Evolutionary conservation across 2,888 invertebrate genomes (phyloP).

Genomic region (Apoderus coryli): DNA sequence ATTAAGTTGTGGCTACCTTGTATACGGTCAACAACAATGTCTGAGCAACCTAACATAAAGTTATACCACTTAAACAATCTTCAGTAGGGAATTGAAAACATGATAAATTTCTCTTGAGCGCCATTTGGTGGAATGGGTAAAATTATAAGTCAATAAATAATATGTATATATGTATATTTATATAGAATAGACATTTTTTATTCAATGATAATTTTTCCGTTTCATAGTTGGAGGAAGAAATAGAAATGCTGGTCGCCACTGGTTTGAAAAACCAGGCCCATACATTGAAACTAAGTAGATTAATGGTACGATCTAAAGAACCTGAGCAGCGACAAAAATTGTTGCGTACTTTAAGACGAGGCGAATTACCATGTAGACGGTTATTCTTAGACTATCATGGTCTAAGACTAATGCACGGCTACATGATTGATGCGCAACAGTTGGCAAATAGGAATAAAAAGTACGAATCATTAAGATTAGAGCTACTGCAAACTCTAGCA

Average conservation of each 20-base stretch:
- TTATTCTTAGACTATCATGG: slow-evolving; percentile 92
- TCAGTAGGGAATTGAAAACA: too few relatives aligned
- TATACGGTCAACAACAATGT: too few relatives aligned
- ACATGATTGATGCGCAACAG: slow-evolving; percentile 66
- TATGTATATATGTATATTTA: neutral
- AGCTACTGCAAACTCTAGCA: slow-evolving; percentile 64
- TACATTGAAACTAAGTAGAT: slow-evolving; percentile 74
- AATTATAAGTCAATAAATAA: neutral
- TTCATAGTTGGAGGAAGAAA: slow-evolving; percentile 74
- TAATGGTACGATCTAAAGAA: slow-evolving; percentile 86
- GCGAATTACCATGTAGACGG: slow-evolving; percentile 68
- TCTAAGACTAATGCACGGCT: slow-evolving; percentile 75
- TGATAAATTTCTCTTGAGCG: too few relatives aligned
- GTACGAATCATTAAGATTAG: slow-evolving; percentile 37
- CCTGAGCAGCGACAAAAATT: slow-evolving; percentile 59
- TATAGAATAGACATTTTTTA: too few relatives aligned
- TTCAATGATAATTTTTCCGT: too few relatives aligned
- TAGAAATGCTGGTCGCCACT: slow-evolving; percentile 59
- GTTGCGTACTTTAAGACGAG: slow-evolving; percentile 61
- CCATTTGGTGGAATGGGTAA: too few relatives aligned
- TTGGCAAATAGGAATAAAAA: slow-evolving; percentile 25
- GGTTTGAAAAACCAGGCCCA: slow-evolving; percentile 82
- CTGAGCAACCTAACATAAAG: too few relatives aligned
- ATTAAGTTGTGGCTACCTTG: too few relatives aligned
- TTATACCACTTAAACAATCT: too few relatives aligned